Evolutionary conservation across 2,113 vertebrate species (phyloP).

Genomic region (Euleptes europaea): DNA sequence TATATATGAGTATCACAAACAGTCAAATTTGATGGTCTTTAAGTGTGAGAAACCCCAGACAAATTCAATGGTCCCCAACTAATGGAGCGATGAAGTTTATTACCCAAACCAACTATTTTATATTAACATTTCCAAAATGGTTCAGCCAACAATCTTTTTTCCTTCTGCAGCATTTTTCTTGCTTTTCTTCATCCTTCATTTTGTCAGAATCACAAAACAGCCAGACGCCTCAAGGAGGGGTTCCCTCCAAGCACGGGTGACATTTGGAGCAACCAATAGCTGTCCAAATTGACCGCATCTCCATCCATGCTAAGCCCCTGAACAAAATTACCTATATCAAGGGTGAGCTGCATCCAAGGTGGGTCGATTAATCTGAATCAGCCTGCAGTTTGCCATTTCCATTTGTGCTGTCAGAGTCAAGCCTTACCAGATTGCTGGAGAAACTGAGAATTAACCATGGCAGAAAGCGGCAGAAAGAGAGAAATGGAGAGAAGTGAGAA

Average conservation of each 20-base stretch:
- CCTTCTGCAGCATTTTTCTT: neutral
- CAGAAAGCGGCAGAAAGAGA: neutral
- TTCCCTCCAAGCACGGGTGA: neutral
- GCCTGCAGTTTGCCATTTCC: neutral
- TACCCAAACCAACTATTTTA: neutral
- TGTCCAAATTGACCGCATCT: neutral
- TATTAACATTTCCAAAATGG: neutral
- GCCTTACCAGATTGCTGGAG: neutral
- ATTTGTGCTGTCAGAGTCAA: neutral
- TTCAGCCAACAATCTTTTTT: neutral
- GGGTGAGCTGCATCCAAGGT: neutral
- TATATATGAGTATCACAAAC: neutral
- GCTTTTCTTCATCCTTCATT: neutral
- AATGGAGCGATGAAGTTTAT: neutral
- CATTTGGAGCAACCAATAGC: neutral
- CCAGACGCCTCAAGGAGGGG: neutral
- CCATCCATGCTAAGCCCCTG: neutral
- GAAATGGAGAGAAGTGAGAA: neutral
- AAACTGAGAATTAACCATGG: neutral
- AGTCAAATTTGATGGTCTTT: too few species aligned
- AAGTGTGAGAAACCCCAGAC: neutral
- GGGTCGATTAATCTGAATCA: slow-evolving; percentile 8
- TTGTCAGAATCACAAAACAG: neutral
- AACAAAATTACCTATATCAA: neutral
- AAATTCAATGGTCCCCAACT: neutral